phyloP scores from a whole-genome alignment of 2,888 invertebrate species.

The Epinotia bilunana region DNA sequence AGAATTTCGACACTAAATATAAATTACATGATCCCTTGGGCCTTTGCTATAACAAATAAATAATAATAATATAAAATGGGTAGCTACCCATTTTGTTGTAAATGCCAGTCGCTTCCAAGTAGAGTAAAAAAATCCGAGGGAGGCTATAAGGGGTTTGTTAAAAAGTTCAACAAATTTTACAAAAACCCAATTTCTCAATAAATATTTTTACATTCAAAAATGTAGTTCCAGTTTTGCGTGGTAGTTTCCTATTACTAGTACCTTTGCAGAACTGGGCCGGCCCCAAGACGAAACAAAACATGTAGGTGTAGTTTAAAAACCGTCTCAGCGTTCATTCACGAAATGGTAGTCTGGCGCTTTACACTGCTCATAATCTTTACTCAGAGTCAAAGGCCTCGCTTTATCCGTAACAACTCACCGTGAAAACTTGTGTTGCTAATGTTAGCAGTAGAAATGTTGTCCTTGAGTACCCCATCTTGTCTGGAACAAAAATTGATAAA shows the following conservation, averaged over 20 bases:
- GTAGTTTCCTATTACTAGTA: not conserved
- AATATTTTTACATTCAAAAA: no score
- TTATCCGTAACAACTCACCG: constrained; percentile 49
- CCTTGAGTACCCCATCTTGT: constrained; percentile 48
- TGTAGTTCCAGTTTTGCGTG: not conserved
- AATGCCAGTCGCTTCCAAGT: no score
- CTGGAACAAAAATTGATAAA: constrained; percentile 49
- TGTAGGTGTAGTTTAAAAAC: not conserved
- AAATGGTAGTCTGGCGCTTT: not conserved
- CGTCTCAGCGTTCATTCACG: not conserved
- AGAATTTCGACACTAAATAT: no score
- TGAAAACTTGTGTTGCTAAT: constrained; percentile 46
- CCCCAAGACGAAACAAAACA: not conserved
- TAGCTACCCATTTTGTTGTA: no score
- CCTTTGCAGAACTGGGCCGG: not conserved
- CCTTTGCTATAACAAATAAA: no score
- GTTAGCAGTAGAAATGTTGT: constrained; percentile 47
- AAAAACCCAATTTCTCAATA: no score
- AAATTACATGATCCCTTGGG: no score
- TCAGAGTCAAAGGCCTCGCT: constrained; percentile 7
- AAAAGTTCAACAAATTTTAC: no score
- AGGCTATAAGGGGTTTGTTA: no score
- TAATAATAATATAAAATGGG: no score
- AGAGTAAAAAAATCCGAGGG: no score
- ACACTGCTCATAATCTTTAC: constrained; percentile 2